Evolutionary conservation across 1,140 invertebrate genomes (phyloP).

Genomic region (Euwallacea similis): DNA sequence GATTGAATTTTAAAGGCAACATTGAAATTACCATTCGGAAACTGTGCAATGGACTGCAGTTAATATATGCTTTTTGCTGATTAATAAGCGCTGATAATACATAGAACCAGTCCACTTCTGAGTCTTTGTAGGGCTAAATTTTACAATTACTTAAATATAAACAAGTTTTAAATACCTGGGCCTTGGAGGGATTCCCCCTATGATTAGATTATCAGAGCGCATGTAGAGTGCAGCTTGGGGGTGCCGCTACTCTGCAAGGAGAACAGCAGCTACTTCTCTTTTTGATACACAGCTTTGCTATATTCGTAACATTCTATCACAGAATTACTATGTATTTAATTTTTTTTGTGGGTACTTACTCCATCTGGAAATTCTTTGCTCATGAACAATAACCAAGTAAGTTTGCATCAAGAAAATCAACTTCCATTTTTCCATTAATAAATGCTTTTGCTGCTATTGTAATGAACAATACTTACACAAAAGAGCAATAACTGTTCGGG

Average conservation of each 20-base stretch:
- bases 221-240: conserved; percentile 21
- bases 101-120: conserved; percentile 29
- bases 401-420: too few relatives aligned
- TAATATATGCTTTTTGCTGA: conserved; percentile 38
- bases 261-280: conserved; percentile 19
- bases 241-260: not conserved
- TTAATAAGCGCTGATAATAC: conserved; percentile 49
- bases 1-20: not conserved
- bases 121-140: conserved; percentile 2
- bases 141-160: not conserved
- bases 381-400: too few relatives aligned
- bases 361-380: too few relatives aligned
- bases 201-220: conserved; percentile 37
- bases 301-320: conserved; percentile 41
- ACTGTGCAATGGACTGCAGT: conserved; percentile 42
- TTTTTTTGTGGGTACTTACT: too few relatives aligned
- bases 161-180: conserved; percentile 21
- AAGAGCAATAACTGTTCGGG: too few relatives aligned
- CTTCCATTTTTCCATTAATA: too few relatives aligned
- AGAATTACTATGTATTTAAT: too few relatives aligned
- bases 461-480: too few relatives aligned
- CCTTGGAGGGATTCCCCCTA: conserved; percentile 36
- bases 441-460: too few relatives aligned
- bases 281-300: conserved; percentile 33
- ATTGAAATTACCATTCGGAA: conserved; percentile 23